Evolutionary conservation across 2,113 vertebrate species (phyloP).

Genomic region (Silurus asotus): DNA sequence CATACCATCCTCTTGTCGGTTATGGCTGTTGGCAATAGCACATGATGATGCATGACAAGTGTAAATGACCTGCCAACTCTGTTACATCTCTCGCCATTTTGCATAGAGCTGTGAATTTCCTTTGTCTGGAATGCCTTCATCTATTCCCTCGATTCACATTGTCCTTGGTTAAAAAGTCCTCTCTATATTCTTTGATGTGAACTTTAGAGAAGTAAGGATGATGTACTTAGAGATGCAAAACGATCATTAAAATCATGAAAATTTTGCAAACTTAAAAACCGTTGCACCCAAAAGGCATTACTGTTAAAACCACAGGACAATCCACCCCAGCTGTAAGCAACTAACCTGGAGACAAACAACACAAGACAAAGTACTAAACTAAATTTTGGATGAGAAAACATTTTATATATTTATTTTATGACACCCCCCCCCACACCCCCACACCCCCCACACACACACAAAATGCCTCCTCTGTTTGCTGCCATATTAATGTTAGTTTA

Average conservation of each 20-base stretch:
- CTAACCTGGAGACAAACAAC: conserved; percentile 16
- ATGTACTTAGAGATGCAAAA: neutral
- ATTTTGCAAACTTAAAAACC: conserved; percentile 17
- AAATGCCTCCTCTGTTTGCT: neutral
- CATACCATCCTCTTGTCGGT: conserved; percentile 16
- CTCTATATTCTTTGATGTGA: neutral
- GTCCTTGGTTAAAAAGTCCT: neutral
- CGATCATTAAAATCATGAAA: conserved; percentile 1
- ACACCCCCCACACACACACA: neutral
- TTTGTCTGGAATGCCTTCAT: conserved; percentile 21
- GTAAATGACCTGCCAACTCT: conserved; percentile 25
- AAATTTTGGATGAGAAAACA: conserved; percentile 11
- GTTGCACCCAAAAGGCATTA: conserved; percentile 33
- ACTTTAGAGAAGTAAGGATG: conserved; percentile 6
- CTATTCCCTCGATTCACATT: conserved; percentile 9
- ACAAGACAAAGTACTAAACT: conserved; percentile 14
- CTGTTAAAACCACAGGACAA: conserved; percentile 18
- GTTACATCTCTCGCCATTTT: conserved; percentile 30
- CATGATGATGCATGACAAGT: conserved; percentile 27
- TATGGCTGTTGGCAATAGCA: conserved; percentile 11
- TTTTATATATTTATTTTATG: no score
- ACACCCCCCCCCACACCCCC: no score
- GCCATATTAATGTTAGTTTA: neutral
- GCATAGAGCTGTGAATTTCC: conserved; percentile 31
- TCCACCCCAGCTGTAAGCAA: conserved; percentile 14